These are phyloP conservation scores for Orthonyx spaldingii DNA, from an alignment of 2,113 vertebrate genomes.

Conservation along the genomic window DNA sequence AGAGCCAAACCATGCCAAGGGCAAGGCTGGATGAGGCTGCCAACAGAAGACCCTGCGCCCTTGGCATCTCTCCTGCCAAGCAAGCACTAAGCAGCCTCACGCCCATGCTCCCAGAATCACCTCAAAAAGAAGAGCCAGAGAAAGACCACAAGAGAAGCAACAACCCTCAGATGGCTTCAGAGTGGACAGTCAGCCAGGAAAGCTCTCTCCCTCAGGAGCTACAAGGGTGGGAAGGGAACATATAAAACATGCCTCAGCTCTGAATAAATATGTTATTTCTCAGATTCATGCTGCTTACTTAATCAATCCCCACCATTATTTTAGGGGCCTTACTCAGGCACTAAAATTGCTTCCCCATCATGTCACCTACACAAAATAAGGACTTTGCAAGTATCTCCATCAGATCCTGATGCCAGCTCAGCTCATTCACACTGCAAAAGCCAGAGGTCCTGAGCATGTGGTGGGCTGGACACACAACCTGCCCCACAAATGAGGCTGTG, in stretches of 20 bases:
- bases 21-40: background rate
- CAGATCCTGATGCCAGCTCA: background rate
- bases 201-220: background rate
- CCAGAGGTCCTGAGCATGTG: accelerated
- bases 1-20: background rate
- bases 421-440: background rate
- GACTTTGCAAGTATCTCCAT: background rate
- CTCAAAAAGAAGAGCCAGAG: background rate
- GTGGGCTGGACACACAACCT: background rate
- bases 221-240: background rate
- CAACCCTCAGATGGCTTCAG: background rate
- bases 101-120: accelerated
- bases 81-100: background rate
- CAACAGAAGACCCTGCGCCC: background rate
- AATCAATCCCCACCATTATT: background rate
- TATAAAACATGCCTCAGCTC: background rate
- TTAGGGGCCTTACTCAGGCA: background rate
- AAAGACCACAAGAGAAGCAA: background rate
- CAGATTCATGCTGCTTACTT: background rate
- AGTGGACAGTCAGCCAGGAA: background rate
- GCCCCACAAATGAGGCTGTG: accelerated
- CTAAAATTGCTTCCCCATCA: background rate
- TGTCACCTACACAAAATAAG: background rate
- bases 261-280: background rate
- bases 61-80: background rate